Base-by-base conservation (phyloP, 1,140 invertebrate species). In the Meloidogyne floridensis region DNA sequence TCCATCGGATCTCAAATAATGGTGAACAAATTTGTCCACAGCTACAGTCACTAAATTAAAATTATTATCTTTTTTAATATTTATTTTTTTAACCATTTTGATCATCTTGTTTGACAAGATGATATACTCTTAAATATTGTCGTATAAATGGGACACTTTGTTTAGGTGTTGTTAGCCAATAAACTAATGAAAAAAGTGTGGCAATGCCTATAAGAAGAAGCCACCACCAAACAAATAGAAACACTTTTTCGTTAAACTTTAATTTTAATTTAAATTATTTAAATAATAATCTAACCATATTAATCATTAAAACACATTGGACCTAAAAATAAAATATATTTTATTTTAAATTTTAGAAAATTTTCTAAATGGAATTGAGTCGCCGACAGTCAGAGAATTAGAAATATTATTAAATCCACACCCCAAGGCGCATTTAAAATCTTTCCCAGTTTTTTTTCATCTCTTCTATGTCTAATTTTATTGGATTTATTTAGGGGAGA, bases 291-390 rank as follows among this genome's bases (percentile, higher is more conserved):
- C 75, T 90, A 85, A 78, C 81, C 90, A 90, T 91, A 82, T 90
- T 90, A 81, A 90, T 86, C 88, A 90, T 90, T n/a, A 90, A 81
- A 10, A 90, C 89, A 77, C 89, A 90, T 81, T 90, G 90, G 7
- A 85, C 47, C 47, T 47, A 8, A 8, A 47, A 47, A 47, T 47
- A 0, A 47, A 47, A 47, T 47, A 47, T 47, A 6, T 47, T 47
- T 47, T 32, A 32, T 32, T 32, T 32, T 32, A 32, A 32, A 32
- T 32, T 32, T 0, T 32, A 32, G 32, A 32, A 32, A 32, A 32
- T 32, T 32, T 32, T 32, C 20, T 32, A 32, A 32, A 2, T 32
- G 32, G 32, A 32, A 32, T 32, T 32, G 1, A 32, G 32, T 32
- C 32, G 32, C 32, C 32, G 32, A 32, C 1, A 32, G 32, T 32